phyloP scores from a whole-genome alignment of 1,140 invertebrate genomes.

The Phortica variegata region DNA sequence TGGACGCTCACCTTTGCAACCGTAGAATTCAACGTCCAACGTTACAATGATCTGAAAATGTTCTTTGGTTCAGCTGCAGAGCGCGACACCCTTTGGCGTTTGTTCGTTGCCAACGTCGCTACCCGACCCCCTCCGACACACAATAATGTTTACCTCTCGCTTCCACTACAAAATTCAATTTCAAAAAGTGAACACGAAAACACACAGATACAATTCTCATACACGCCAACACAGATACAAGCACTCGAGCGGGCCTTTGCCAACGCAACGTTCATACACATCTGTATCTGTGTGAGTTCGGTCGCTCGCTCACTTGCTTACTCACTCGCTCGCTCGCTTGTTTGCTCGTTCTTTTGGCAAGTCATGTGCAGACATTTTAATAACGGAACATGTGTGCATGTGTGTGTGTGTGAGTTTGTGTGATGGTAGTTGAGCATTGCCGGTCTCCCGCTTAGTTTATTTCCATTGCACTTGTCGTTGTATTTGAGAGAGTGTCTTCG shows the following conservation, averaged over 20 bases:
- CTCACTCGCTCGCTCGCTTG: too few relatives aligned
- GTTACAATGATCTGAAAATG: constrained; percentile 56
- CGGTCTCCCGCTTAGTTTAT: background rate
- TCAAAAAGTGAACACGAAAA: too few relatives aligned
- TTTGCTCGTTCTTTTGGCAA: too few relatives aligned
- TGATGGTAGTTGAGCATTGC: background rate
- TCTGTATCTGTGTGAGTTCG: too few relatives aligned
- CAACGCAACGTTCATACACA: too few relatives aligned
- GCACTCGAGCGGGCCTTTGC: too few relatives aligned
- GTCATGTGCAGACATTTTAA: too few relatives aligned
- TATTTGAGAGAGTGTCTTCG: constrained; percentile 5
- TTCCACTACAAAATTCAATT: constrained; percentile 30
- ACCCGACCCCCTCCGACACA: background rate
- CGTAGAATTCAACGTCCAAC: constrained; percentile 58
- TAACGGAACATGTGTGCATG: too few relatives aligned
- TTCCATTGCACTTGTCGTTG: constrained; percentile 6
- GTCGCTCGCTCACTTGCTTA: too few relatives aligned
- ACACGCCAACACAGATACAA: constrained; percentile 7
- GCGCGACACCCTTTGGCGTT: constrained; percentile 23
- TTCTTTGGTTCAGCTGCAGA: constrained; percentile 36
- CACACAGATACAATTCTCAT: too few relatives aligned
- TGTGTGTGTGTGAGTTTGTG: constrained; percentile 18
- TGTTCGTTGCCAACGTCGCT: too few relatives aligned
- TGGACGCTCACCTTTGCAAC: constrained; percentile 56
- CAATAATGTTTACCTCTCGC: background rate